Evolutionary conservation across 2,888 invertebrate species (phyloP), one percentile per base, ranked within the genome.

Genomic region (Hydroisotoma schaefferi): DNA sequence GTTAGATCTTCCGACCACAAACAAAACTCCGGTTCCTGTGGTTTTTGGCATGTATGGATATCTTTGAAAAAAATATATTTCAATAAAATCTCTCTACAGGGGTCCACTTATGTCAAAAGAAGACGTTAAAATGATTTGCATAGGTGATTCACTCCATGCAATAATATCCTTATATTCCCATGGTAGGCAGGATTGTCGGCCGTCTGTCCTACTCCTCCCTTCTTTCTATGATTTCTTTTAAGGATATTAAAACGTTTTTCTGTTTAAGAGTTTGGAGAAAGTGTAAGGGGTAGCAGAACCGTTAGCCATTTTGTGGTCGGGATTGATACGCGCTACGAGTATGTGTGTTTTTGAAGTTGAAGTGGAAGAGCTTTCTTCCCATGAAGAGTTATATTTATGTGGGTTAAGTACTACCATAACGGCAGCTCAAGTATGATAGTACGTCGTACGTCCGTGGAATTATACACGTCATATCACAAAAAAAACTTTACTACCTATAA

Each of bases 41-140:
- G 12, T 2, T 4, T 20, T 48, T 28, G 47, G 47, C 44, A 44
- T 10, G 40, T 4, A 18, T 8, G 15, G 40, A 20, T 15, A 40
- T 40, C 40, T 40, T 15, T 40, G n/a, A 18, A 33, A 46, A 47
- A 52, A 52, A 44, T 52, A 53, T 43, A 22, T 49, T 49, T 48
- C 12, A 20, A 53, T 25, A 20, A 29, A 28, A 43, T 51, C 51
- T 49, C 38, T 51, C 43, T 27, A 43, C 20, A 37, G 23, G 33
- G 40, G 37, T 27, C n/a, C n/a, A 15, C 40, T 40, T 40, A 40
- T 4, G 40, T 40, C n/a, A 15, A 15, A 26, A 58, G 55, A 59
- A 51, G 56, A 60, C 60, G 60, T 60, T 55, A 55, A 60, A 55
- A 60, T 60, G 60, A 60, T 60, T 60, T 60, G 60, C 60, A 60